Conservation (phyloP, 2,797 vertebrate genomes). For the Acanthiza pusilla region DNA sequence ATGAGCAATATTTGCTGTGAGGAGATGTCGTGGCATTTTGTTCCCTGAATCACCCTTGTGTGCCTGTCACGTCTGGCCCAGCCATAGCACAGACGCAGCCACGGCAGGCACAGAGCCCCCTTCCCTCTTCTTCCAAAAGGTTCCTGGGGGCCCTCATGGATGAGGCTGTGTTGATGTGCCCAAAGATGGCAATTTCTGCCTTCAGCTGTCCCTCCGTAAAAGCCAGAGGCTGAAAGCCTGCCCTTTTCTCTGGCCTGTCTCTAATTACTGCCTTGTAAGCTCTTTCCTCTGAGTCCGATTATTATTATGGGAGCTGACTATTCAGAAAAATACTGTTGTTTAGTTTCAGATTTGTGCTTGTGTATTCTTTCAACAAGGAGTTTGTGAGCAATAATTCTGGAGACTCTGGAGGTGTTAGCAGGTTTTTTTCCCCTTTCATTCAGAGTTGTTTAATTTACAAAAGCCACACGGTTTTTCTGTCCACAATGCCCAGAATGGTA, state of each 20-base stretch:
- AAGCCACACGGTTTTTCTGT: not conserved
- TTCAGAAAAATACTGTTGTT: constrained; percentile 34
- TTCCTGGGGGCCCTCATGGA: fast-evolving
- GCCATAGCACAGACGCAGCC: fast-evolving
- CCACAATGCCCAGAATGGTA: not conserved
- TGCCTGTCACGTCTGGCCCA: not conserved
- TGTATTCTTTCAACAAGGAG: not conserved
- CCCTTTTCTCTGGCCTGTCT: constrained; percentile 40
- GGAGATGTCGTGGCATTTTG: not conserved
- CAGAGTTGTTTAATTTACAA: not conserved
- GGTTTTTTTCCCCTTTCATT: not conserved
- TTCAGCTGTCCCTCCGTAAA: not conserved
- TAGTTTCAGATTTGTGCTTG: not conserved
- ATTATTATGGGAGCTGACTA: constrained; percentile 41
- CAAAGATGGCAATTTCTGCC: not conserved
- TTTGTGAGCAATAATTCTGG: not conserved
- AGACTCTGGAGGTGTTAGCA: not conserved
- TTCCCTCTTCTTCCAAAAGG: not conserved
- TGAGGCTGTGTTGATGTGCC: not conserved
- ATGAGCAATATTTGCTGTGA: not conserved
- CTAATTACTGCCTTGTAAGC: constrained; percentile 50
- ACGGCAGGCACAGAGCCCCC: not conserved
- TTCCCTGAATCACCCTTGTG: not conserved
- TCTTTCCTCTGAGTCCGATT: constrained; percentile 38
- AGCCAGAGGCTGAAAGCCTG: constrained; percentile 33